Evolutionary conservation across 2,797 vertebrate genomes (phyloP), one percentile per base, ranked within the genome.

Genomic region (Sciurus vulgaris): DNA sequence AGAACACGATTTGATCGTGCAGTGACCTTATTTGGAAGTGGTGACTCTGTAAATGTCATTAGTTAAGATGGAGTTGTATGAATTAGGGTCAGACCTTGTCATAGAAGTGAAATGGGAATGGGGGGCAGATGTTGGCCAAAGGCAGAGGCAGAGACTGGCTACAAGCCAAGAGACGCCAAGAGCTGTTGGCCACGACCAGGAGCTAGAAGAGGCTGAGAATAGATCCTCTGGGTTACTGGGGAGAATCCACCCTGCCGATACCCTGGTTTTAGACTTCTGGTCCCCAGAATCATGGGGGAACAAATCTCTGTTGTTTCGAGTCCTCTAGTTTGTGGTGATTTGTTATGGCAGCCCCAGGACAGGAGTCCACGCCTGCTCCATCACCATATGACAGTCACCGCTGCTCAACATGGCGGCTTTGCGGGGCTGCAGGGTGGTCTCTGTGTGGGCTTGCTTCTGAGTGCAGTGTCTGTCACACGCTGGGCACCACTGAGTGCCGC

Each of bases 381-480:
- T 65, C 18, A 7, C 61, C 28, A 1, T 17, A 10, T 41, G 56
- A 8, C 5, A 0, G 22, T 4, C n/a, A 4, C 18, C 28, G 1
- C 28, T 30, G 22, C 1, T 35, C 28, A 17, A 11, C 28, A 28
- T 12, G 15, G 44, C 0, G 0, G 2, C 51, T 2, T 4, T 4
- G 61, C 12, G 5, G 73, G 35, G 33, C 41, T 22, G 56, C 15
- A 2, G 22, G 51, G 41, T 0, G 11, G 26, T 3, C 49, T 44
- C n/a, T 7, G 7, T 20, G 4, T 22, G 3, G 38, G 28, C 26
- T 41, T 72, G 28, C 44, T 17, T 84, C 28, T 12, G 44, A 22
- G 28, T 1, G 14, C 12, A 2, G n/a, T 35, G 38, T 56, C 18
- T 56, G 72, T 79, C 18, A 18, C 59, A 7, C 0, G 2, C 35